These are phyloP conservation scores for Syngnathus acus DNA, from an alignment of 2,797 vertebrate genomes.

Conservation along the genomic window DNA sequence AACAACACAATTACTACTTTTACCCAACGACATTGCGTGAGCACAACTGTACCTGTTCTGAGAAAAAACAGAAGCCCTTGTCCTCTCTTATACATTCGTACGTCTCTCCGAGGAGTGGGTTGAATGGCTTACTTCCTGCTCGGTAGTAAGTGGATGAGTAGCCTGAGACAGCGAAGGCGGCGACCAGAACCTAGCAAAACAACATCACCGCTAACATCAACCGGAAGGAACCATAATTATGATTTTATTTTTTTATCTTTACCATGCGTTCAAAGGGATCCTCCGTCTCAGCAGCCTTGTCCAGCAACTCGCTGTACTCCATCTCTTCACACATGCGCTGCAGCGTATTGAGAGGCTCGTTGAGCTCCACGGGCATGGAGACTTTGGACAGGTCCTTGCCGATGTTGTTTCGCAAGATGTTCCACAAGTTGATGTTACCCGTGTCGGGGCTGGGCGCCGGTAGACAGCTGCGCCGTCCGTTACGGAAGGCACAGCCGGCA, in stretches of 20 bases:
- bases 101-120: constrained; percentile 94
- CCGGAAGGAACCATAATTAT: constrained; percentile 6
- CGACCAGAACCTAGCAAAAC: constrained; percentile 81
- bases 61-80: constrained; percentile 97
- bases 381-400: constrained; percentile 98
- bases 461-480: constrained; percentile 86
- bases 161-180: constrained; percentile 95
- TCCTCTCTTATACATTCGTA: constrained; percentile 98
- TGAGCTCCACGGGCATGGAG: constrained; percentile 98
- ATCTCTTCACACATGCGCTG: constrained; percentile 98
- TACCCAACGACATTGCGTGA: neutral
- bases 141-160: constrained; percentile 97
- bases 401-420: constrained; percentile 98
- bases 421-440: constrained; percentile 98
- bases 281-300: constrained; percentile 90
- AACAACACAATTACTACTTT: constrained; percentile 30
- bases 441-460: constrained; percentile 89
- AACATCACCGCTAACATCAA: constrained; percentile 16
- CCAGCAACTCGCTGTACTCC: constrained; percentile 96
- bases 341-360: constrained; percentile 96
- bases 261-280: constrained; percentile 97
- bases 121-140: constrained; percentile 99
- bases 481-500: constrained; percentile 86
- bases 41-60: constrained; percentile 82
- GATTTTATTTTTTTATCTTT: constrained; percentile 21